phyloP scores from a whole-genome alignment of 1,140 invertebrate genomes.

The Cotesia glomerata region DNA sequence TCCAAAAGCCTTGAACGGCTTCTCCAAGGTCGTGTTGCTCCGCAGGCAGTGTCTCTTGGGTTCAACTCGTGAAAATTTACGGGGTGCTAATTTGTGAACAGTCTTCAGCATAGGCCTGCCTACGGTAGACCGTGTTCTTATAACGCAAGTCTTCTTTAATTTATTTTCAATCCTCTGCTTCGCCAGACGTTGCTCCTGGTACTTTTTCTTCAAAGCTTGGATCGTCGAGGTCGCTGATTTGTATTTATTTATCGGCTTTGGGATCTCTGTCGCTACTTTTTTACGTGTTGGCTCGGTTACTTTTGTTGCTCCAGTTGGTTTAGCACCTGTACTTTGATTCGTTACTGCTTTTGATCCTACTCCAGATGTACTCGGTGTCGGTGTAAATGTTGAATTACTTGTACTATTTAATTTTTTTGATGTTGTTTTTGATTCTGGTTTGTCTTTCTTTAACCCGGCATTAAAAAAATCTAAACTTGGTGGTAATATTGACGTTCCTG shows the following conservation, averaged over 20 bases:
- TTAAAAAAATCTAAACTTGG: slow-evolving; percentile 79
- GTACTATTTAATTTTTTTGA: slow-evolving; percentile 32
- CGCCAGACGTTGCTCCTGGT: slow-evolving; percentile 70
- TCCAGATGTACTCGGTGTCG: slow-evolving; percentile 26
- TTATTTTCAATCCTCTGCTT: slow-evolving; percentile 62
- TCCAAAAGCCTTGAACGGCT: background rate
- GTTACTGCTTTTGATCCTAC: slow-evolving; percentile 7
- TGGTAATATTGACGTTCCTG: slow-evolving; percentile 76
- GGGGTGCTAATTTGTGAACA: slow-evolving; percentile 39
- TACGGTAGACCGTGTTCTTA: slow-evolving; percentile 55
- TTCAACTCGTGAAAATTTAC: slow-evolving; percentile 48
- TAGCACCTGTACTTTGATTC: slow-evolving; percentile 36
- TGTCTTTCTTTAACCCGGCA: slow-evolving; percentile 55
- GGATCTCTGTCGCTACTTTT: slow-evolving; percentile 34
- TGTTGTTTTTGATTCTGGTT: slow-evolving; percentile 43
- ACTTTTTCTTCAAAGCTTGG: slow-evolving; percentile 70
- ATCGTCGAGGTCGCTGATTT: slow-evolving; percentile 62
- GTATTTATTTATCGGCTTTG: slow-evolving; percentile 45
- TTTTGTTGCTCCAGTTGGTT: slow-evolving; percentile 48
- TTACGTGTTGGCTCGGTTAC: slow-evolving; percentile 39
- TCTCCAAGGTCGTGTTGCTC: slow-evolving; percentile 41
- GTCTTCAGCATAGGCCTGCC: slow-evolving; percentile 44
- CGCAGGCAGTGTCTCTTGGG: slow-evolving; percentile 53
- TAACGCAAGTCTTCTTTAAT: slow-evolving; percentile 51
- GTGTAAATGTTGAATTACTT: slow-evolving; percentile 1